Percentiles rank a stretch among this genome's conserved stretches.
Conservation (phyloP, 1,140 invertebrate genomes). For the Atta texana region DNA sequence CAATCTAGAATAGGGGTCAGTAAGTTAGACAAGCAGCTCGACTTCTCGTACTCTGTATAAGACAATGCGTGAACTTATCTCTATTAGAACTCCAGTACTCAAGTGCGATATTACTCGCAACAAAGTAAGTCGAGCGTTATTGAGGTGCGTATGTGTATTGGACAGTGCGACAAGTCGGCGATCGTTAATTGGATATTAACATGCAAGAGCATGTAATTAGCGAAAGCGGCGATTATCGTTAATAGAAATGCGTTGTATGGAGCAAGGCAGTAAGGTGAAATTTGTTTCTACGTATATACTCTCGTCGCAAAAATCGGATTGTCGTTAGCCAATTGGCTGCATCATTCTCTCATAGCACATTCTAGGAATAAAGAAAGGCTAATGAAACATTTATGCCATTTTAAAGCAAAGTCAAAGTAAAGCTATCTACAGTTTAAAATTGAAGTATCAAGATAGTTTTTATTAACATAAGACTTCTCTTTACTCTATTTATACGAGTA, state of each 20-base stretch:
- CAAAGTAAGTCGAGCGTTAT: slow-evolving; percentile 13
- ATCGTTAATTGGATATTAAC: slow-evolving; percentile 44
- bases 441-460: background rate
- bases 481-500: background rate
- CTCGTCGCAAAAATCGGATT: slow-evolving; percentile 25
- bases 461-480: background rate
- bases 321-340: background rate
- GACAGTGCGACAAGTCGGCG: background rate
- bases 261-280: slow-evolving; percentile 15
- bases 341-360: background rate
- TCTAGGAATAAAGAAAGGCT: background rate
- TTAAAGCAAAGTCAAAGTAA: background rate
- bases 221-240: slow-evolving; percentile 36
- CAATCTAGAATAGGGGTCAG: slow-evolving; percentile 21
- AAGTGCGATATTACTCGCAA: slow-evolving; percentile 1
- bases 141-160: slow-evolving; percentile 12
- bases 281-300: slow-evolving; percentile 17
- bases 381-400: background rate
- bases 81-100: background rate
- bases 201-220: slow-evolving; percentile 32
- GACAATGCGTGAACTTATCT: slow-evolving; percentile 47
- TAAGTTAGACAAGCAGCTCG: slow-evolving; percentile 28
- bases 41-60: slow-evolving; percentile 25
- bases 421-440: background rate
- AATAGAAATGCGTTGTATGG: slow-evolving; percentile 45